A percentile compares a stretch with the other conserved stretches of the same genome.
These are phyloP conservation scores for Leptopilina myrica DNA, from an alignment of 2,888 invertebrate species.

Conservation along the genomic window DNA sequence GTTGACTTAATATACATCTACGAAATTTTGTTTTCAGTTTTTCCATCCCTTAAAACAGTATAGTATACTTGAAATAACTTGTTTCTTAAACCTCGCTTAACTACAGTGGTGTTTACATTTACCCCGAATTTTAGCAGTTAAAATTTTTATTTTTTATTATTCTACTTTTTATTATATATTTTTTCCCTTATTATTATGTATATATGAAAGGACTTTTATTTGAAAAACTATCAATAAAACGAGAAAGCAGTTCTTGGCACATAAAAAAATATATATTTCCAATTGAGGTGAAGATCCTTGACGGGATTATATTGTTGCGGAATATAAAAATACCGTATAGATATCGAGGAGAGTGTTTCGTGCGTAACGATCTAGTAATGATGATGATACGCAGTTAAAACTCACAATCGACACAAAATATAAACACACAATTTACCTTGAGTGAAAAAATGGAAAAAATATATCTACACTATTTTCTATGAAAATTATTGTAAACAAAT, in stretches of 20 bases:
- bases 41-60: too few relatives aligned
- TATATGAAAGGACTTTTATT: too few relatives aligned
- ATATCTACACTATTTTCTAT: neutral
- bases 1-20: too few relatives aligned
- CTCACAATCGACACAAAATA: neutral
- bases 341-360: slow-evolving; percentile 14
- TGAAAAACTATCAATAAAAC: neutral
- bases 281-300: slow-evolving; percentile 14
- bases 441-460: neutral
- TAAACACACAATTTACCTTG: neutral
- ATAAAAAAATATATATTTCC: neutral
- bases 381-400: slow-evolving; percentile 22
- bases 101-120: too few relatives aligned
- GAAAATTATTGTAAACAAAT: neutral
- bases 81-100: too few relatives aligned
- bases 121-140: too few relatives aligned
- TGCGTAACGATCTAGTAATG: slow-evolving; percentile 35
- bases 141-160: too few relatives aligned
- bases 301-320: neutral
- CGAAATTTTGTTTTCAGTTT: too few relatives aligned
- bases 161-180: too few relatives aligned
- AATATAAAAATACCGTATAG: slow-evolving; percentile 21
- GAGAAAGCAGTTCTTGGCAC: neutral
- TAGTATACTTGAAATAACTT: too few relatives aligned
- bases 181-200: too few relatives aligned